Evolutionary conservation across 2,113 vertebrate species (phyloP).

Genomic region (Leptosomus discolor): DNA sequence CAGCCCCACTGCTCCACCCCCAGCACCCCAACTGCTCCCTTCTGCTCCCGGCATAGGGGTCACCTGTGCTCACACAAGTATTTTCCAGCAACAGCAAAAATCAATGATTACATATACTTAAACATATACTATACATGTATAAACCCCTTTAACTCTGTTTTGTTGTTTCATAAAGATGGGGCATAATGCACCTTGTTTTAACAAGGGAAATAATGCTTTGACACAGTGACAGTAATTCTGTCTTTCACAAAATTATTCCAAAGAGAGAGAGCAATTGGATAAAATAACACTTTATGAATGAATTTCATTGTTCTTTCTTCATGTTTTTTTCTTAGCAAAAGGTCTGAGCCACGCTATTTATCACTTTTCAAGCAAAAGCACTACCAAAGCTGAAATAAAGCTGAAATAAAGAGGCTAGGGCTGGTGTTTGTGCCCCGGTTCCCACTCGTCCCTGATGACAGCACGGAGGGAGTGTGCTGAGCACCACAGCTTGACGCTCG

Average conservation of each 20-base stretch:
- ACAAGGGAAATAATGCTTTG: neutral
- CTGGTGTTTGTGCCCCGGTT: neutral
- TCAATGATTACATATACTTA: neutral
- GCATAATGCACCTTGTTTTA: neutral
- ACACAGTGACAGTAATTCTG: neutral
- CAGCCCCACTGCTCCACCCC: neutral
- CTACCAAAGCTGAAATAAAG: neutral
- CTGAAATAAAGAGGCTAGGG: neutral
- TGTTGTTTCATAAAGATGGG: neutral
- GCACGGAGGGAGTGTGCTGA: accelerated
- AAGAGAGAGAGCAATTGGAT: neutral
- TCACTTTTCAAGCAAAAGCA: neutral
- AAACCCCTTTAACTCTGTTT: neutral
- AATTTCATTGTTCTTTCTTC: neutral
- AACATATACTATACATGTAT: too few relatives aligned
- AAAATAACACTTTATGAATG: neutral
- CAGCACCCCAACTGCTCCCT: neutral
- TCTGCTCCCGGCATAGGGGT: neutral
- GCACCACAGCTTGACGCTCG: too few relatives aligned
- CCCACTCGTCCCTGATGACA: accelerated
- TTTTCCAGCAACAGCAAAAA: neutral
- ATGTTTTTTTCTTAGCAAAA: neutral
- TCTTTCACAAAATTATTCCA: neutral
- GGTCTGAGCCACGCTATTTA: accelerated
- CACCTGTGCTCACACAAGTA: neutral